Conservation (phyloP, 1,140 invertebrate genomes). For the Hyphantria cunea region DNA sequence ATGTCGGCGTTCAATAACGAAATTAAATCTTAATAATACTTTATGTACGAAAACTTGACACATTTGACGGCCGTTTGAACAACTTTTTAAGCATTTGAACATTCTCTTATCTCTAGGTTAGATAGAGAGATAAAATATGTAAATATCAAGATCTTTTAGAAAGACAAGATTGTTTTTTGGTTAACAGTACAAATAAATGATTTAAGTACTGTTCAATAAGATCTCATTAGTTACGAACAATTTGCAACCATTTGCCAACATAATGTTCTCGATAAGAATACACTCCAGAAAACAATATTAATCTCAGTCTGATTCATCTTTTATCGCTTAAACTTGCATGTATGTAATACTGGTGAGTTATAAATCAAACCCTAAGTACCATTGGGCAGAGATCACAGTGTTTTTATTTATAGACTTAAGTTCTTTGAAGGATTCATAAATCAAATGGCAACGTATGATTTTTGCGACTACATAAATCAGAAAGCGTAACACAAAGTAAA, state of each 20-base stretch:
- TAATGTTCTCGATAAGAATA: conserved; percentile 57
- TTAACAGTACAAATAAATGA: too few species aligned
- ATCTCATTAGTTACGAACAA: conserved; percentile 43
- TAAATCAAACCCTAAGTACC: conserved; percentile 52
- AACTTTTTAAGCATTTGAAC: too few species aligned
- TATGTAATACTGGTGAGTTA: conserved; percentile 48
- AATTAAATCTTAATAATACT: too few species aligned
- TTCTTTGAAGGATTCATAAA: conserved; percentile 22
- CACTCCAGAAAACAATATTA: conserved; percentile 64
- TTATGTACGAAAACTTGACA: too few species aligned
- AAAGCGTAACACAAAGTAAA: not conserved
- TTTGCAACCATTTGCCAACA: conserved; percentile 62
- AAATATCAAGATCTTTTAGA: too few species aligned
- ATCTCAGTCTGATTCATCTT: conserved; percentile 65
- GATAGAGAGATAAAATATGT: too few species aligned
- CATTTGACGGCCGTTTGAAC: too few species aligned
- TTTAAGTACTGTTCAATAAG: too few species aligned
- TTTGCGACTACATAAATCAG: conserved; percentile 13
- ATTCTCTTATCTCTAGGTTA: too few species aligned
- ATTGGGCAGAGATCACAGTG: conserved; percentile 25
- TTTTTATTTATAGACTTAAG: conserved; percentile 18
- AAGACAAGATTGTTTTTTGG: too few species aligned
- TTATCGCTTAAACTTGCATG: conserved; percentile 61
- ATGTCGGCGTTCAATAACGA: too few species aligned
- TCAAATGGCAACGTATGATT: conserved; percentile 23